A percentile compares a stretch with the other conserved stretches of the same genome.
These are phyloP conservation scores for Octonoba sinensis DNA, from an alignment of 2,888 invertebrate genomes.

Conservation along the genomic window DNA sequence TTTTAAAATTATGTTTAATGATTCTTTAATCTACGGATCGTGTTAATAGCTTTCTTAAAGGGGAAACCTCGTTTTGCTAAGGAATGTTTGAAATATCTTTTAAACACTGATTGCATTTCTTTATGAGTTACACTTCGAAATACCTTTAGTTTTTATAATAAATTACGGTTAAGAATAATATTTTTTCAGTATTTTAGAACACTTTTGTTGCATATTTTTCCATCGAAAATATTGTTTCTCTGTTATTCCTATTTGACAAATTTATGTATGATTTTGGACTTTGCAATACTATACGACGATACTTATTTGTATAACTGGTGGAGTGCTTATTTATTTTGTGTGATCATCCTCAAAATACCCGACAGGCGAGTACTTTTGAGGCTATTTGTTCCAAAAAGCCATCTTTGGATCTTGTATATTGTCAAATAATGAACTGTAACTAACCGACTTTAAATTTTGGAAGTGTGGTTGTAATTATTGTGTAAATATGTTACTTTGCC, in stretches of 20 bases:
- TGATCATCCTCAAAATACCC: neutral
- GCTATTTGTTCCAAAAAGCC: neutral
- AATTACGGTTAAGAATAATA: too few relatives aligned
- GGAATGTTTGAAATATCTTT: too few relatives aligned
- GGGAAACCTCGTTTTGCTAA: too few relatives aligned
- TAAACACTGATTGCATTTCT: too few relatives aligned
- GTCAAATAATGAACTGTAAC: conserved; percentile 10
- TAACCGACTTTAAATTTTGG: conserved; percentile 14
- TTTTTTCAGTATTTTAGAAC: too few relatives aligned
- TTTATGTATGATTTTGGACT: conserved; percentile 17
- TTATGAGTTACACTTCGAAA: too few relatives aligned
- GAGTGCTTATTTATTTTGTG: conserved; percentile 14
- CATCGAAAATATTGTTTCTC: conserved; percentile 6
- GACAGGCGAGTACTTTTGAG: conserved; percentile 4
- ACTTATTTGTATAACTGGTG: conserved; percentile 1
- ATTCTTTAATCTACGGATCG: too few relatives aligned
- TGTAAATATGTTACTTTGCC: conserved; percentile 53
- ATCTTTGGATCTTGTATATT: conserved; percentile 4
- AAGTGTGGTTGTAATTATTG: conserved; percentile 45
- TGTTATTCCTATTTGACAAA: conserved; percentile 39
- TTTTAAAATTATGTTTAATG: too few relatives aligned
- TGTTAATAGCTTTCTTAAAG: too few relatives aligned
- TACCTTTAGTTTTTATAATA: too few relatives aligned
- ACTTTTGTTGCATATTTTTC: too few relatives aligned
- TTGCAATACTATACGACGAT: conserved; percentile 38